Evolutionary conservation across 2,888 invertebrate genomes (phyloP), one percentile per base, ranked within the genome.

Genomic region (Hoplodrina ambigua): DNA sequence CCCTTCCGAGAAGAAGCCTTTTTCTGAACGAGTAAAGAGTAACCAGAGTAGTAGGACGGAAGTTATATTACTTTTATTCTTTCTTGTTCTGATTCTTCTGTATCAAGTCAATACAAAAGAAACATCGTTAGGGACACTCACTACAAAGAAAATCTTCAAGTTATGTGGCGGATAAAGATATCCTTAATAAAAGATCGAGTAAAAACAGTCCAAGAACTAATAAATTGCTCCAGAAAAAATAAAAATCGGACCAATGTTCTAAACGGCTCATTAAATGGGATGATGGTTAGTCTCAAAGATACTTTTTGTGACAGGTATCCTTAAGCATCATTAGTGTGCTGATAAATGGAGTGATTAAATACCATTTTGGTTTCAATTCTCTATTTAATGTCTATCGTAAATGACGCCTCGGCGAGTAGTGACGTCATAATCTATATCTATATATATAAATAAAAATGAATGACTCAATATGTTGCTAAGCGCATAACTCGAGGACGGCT

Each of bases 1-100:
- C 4, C 15, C 4, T 30, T 52, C 8, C 10, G 25, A 69, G 2
- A 62, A 50, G 55, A 50, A 37, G 7, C 0, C 13, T 10, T 46
- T 50, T 57, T 54, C 19, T 13, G 5, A 15, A 56, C 4, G 1
- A 63, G 25, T 25, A 53, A 61, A 54, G 25, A 13, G 58, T 58
- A 20, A 72, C 52, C 44, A 2, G 15, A 66, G 41, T 20, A 49
- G 19, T 61, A 46, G 19, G 25, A 19, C 10, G 25, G 20, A 52
- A 63, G 59, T 56, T 66, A 37, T 17, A 66, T 62, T 63, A 20
- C 20, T 59, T 71, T 66, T 37, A 53, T 52, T 70, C 13, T 10
- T 41, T 25, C 41, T 53, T 50, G 4, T 15, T 17, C 10, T 33
- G n/a, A 49, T 20, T 49, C n/a, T 20, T 58, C 50, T 59, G 55